A percentile compares a stretch with the other conserved stretches of the same genome.
phyloP scores from a whole-genome alignment of 2,797 vertebrate genomes.

The Gymnocypris eckloni region DNA sequence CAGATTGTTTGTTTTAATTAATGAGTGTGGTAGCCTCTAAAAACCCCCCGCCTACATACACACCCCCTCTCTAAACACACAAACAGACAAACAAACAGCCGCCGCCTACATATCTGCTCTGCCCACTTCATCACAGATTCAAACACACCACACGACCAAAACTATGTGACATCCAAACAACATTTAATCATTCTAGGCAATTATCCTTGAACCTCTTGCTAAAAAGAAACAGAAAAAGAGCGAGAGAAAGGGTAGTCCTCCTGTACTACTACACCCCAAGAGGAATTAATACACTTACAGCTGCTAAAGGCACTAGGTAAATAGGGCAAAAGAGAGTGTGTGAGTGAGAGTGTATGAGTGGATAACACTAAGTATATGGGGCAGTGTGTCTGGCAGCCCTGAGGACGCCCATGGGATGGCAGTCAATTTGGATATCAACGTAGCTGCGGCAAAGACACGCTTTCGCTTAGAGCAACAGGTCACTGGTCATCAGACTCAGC shows the following conservation, averaged over 20 bases:
- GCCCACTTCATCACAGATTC: neutral
- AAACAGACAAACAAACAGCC: slow-evolving; percentile 33
- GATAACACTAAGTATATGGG: slow-evolving; percentile 69
- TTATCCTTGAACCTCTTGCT: neutral
- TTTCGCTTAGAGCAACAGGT: slow-evolving; percentile 23
- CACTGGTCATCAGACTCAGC: neutral
- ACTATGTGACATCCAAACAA: neutral
- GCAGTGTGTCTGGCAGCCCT: slow-evolving; percentile 73
- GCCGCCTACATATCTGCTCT: neutral
- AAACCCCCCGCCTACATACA: neutral
- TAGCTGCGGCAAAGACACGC: slow-evolving; percentile 58
- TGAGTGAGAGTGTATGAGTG: slow-evolving; percentile 36
- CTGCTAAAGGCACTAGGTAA: slow-evolving; percentile 55
- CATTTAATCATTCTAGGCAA: neutral
- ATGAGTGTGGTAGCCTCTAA: slow-evolving; percentile 66
- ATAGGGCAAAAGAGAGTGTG: slow-evolving; percentile 50
- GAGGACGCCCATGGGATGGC: slow-evolving; percentile 67
- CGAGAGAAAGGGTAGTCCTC: neutral
- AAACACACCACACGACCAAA: neutral
- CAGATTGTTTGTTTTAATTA: slow-evolving; percentile 75
- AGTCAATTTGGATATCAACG: slow-evolving; percentile 64
- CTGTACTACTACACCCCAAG: slow-evolving; percentile 26
- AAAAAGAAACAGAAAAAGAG: neutral
- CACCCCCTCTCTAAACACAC: slow-evolving; percentile 7
- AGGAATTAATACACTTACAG: slow-evolving; percentile 49